Percentiles rank a stretch among this genome's conserved stretches.
Conservation (phyloP, 2,797 vertebrate species). For the Gouania willdenowi region DNA sequence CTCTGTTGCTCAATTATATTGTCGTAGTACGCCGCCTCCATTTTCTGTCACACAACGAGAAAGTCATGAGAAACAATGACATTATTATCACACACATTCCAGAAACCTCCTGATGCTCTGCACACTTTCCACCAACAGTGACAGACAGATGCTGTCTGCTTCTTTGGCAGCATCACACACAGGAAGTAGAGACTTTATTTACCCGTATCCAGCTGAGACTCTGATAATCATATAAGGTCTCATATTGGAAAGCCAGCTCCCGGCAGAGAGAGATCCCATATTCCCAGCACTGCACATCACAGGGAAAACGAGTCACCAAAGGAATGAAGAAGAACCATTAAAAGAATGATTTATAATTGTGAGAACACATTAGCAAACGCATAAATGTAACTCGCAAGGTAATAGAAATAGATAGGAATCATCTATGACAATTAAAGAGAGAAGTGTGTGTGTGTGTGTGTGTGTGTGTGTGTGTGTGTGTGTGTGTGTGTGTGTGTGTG, state of each 20-base stretch:
- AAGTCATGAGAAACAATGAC: slow-evolving; percentile 30
- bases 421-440: too few relatives aligned
- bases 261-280: slow-evolving; percentile 95
- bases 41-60: slow-evolving; percentile 82
- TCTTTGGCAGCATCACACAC: slow-evolving; percentile 6
- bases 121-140: not conserved
- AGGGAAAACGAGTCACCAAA: slow-evolving; percentile 26
- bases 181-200: slow-evolving; percentile 65
- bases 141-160: slow-evolving; percentile 5
- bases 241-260: slow-evolving; percentile 94
- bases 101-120: slow-evolving; percentile 5
- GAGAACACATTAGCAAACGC: not conserved
- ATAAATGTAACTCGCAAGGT: too few relatives aligned
- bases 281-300: slow-evolving; percentile 98
- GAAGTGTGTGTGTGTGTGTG: too few relatives aligned
- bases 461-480: too few relatives aligned
- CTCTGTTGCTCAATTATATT: slow-evolving; percentile 98
- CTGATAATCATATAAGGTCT: slow-evolving; percentile 96
- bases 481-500: too few relatives aligned
- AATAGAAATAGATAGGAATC: too few relatives aligned
- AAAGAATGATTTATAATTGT: not conserved
- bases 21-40: slow-evolving; percentile 98
- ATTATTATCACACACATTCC: slow-evolving; percentile 36
- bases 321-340: slow-evolving; percentile 1
- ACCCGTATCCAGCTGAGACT: slow-evolving; percentile 99